These are phyloP conservation scores for Heliconius aoede DNA, from an alignment of 2,888 invertebrate species.

Conservation along the genomic window DNA sequence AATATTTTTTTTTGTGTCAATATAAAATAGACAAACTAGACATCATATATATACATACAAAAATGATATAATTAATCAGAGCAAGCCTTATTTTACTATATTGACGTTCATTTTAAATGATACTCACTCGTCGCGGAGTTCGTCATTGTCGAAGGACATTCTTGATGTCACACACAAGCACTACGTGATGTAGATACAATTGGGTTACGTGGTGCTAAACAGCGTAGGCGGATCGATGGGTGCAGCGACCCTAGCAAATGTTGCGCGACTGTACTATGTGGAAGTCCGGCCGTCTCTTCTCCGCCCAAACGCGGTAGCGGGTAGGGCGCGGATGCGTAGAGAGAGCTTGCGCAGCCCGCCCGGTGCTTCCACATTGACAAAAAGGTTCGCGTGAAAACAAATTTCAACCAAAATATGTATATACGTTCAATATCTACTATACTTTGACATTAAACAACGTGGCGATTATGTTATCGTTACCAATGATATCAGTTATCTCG, in stretches of 20 bases:
- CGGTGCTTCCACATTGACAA: constrained; percentile 6
- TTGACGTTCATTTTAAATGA: neutral
- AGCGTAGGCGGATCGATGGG: constrained; percentile 67
- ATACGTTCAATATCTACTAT: neutral
- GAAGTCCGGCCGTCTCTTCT: constrained; percentile 56
- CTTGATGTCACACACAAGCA: constrained; percentile 58
- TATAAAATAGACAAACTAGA: no score
- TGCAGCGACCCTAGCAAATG: constrained; percentile 58
- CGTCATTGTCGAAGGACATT: constrained; percentile 86
- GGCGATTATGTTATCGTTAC: neutral
- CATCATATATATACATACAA: no score
- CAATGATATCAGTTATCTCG: neutral
- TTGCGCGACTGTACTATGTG: constrained; percentile 63
- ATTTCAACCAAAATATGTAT: neutral
- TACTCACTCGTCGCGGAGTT: constrained; percentile 89
- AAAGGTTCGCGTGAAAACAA: neutral
- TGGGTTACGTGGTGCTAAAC: constrained; percentile 51
- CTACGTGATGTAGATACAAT: constrained; percentile 54
- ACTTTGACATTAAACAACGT: neutral
- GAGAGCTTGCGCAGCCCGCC: constrained; percentile 52
- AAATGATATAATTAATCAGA: no score
- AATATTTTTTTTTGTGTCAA: no score
- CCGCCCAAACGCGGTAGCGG: constrained; percentile 64
- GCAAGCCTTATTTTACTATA: neutral
- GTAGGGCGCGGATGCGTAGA: constrained; percentile 63